phyloP scores from a whole-genome alignment of 2,888 invertebrate species.

The Leucoma salicis region DNA sequence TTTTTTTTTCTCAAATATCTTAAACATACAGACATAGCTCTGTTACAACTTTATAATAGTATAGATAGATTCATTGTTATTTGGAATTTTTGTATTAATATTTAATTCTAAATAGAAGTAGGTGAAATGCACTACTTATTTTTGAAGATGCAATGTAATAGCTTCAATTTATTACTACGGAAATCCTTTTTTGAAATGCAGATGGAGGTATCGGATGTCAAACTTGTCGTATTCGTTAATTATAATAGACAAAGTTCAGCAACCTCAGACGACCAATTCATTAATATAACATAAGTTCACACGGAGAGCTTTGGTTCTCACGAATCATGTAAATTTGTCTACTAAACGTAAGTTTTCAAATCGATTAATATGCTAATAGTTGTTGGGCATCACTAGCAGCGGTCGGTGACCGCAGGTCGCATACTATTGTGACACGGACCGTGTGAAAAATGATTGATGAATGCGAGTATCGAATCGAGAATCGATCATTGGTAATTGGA shows the following conservation, averaged over 20 bases:
- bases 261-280: constrained; percentile 76
- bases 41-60: no score
- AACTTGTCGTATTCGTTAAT: constrained; percentile 52
- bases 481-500: constrained; percentile 47
- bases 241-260: constrained; percentile 66
- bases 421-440: constrained; percentile 87
- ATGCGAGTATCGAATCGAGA: constrained; percentile 38
- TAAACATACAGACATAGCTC: no score
- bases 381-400: constrained; percentile 72
- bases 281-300: constrained; percentile 81
- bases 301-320: constrained; percentile 76
- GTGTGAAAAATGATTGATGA: constrained; percentile 88
- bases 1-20: no score
- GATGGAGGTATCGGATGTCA: constrained; percentile 34
- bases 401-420: constrained; percentile 74
- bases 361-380: constrained; percentile 81
- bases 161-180: no score
- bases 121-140: no score
- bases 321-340: constrained; percentile 82
- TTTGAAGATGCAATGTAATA: no score
- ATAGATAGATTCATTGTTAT: no score
- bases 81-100: no score
- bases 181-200: constrained; percentile 23
- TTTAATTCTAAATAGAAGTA: no score
- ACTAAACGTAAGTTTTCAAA: constrained; percentile 80